phyloP scores from a whole-genome alignment of 1,140 invertebrate genomes.

The Lasioglossum albipes region DNA sequence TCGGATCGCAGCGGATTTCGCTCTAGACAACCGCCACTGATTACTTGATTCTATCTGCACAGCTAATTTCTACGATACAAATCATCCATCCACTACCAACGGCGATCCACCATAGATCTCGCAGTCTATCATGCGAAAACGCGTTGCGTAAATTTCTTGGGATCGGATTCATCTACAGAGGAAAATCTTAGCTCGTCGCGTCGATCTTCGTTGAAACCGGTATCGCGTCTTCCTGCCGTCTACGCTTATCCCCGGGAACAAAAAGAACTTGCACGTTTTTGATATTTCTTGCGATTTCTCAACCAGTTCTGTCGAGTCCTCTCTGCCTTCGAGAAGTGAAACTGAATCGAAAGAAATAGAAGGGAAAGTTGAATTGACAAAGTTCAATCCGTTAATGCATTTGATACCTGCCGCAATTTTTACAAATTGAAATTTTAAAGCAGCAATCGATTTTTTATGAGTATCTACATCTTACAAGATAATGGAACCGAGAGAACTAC shows the following conservation, averaged over 20 bases:
- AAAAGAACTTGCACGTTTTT: neutral
- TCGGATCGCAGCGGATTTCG: neutral
- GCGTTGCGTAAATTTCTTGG: slow-evolving; percentile 16
- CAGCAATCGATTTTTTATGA: too few relatives aligned
- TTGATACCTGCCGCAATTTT: too few relatives aligned
- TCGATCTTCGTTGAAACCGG: neutral
- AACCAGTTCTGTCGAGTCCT: neutral
- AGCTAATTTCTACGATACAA: neutral
- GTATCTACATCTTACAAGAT: too few relatives aligned
- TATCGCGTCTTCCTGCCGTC: neutral
- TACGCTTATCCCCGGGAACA: neutral
- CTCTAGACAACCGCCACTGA: neutral
- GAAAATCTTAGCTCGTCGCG: neutral
- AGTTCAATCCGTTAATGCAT: too few relatives aligned
- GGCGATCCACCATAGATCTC: neutral
- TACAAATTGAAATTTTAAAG: too few relatives aligned
- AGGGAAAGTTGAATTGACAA: neutral
- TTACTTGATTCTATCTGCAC: neutral
- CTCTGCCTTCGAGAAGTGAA: slow-evolving; percentile 1
- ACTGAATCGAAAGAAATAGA: neutral
- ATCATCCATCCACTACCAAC: neutral
- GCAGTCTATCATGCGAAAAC: neutral
- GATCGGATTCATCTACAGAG: neutral
- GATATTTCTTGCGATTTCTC: slow-evolving; percentile 3
- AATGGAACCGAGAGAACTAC: too few relatives aligned